phyloP scores from a whole-genome alignment of 2,113 vertebrate genomes.

The Centrocercus urophasianus region DNA sequence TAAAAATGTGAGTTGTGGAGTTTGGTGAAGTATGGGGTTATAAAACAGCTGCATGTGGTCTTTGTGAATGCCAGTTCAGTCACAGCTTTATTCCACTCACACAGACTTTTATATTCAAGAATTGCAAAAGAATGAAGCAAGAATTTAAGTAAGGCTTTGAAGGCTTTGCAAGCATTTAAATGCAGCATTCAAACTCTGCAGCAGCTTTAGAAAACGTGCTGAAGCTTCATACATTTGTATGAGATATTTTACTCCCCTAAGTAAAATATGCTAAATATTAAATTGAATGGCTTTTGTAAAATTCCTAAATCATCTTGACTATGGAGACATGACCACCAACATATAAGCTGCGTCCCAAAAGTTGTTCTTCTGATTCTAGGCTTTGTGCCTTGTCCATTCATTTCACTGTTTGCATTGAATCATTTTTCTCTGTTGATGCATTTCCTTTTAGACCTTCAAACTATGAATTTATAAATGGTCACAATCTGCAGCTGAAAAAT shows the following conservation, averaged over 20 bases:
- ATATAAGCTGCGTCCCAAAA: neutral
- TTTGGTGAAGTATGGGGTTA: neutral
- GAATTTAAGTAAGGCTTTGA: neutral
- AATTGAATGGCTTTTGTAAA: neutral
- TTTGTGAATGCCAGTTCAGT: neutral
- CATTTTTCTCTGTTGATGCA: neutral
- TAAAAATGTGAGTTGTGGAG: neutral
- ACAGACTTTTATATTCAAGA: neutral
- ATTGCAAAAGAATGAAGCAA: neutral
- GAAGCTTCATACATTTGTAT: neutral
- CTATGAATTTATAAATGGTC: neutral
- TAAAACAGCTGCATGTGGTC: neutral
- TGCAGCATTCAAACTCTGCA: neutral
- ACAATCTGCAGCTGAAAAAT: neutral
- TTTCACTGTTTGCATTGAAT: neutral
- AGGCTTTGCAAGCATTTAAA: neutral
- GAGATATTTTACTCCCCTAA: neutral
- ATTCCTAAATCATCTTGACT: neutral
- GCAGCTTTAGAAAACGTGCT: neutral
- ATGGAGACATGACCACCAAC: neutral
- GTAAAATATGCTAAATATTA: neutral
- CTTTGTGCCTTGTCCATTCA: neutral
- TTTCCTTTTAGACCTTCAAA: neutral
- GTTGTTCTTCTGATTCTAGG: neutral
- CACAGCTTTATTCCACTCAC: neutral